Evolutionary conservation across 2,888 invertebrate genomes (phyloP), one percentile per base, ranked within the genome.

Genomic region (Tridacna gigas): DNA sequence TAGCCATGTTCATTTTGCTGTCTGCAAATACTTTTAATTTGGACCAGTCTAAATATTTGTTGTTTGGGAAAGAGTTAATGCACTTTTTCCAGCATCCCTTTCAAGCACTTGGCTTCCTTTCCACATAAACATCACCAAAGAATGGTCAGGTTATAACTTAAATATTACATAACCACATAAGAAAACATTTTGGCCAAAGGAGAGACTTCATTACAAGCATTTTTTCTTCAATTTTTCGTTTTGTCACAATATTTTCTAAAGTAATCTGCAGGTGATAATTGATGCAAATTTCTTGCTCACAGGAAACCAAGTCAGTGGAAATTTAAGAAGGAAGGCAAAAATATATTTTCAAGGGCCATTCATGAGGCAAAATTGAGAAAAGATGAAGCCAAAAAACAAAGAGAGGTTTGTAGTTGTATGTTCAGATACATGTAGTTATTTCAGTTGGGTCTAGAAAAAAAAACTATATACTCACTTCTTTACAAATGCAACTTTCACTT

Each of bases 321-420:
- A 7, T 25, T 22, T 25, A 51, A 51, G 15, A 22, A 25, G n/a
- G 26, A 51, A 25, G 28, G 47, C n/a, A 18, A 25, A 22, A 71
- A 48, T 51, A 26, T 51, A 18, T 71, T 71, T 20, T 51, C 71
- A 15, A 71, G 51, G 26, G 71, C 71, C 15, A 15, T 51, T 20
- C 22, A 51, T 51, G 71, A 71, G 47, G 71, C 71, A 1, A 48
- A 71, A 51, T 13, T 22, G 1, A 71, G 18, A 22, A 71, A 47
- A 71, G 11, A 22, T 25, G 71, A 71, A 20, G 48, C 48, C 15
- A 3, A 71, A 26, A n/a, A 25, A 25, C 3, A n/a, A 47, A 22
- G 71, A 71, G 51, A 71, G 71, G 71, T 71, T 12, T 5, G 26
- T 69, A 63, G 13, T 22, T 9, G 11, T 56, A 56, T 1, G 15